phyloP scores from a whole-genome alignment of 1,140 invertebrate genomes.

The Brachystomella parvula region DNA sequence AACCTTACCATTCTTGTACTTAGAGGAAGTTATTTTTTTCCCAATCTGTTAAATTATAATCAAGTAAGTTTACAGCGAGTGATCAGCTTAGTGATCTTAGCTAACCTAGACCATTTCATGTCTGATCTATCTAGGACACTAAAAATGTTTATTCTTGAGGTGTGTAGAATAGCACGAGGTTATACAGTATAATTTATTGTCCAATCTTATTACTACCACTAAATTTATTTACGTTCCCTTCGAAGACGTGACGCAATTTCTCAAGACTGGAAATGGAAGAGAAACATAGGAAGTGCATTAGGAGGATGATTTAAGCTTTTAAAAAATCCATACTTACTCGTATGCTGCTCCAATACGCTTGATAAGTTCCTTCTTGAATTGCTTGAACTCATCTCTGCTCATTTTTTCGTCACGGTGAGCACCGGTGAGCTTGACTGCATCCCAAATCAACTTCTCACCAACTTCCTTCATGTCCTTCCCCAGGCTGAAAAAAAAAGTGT shows the following conservation, averaged over 20 bases:
- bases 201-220: background rate
- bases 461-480: constrained; percentile 12
- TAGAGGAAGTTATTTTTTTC: too few species aligned
- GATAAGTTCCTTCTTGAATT: constrained; percentile 37
- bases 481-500: background rate
- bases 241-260: constrained; percentile 8
- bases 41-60: too few species aligned
- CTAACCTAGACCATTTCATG: too few species aligned
- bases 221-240: background rate
- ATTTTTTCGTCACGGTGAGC: constrained; percentile 46
- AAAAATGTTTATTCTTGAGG: too few species aligned
- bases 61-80: too few species aligned
- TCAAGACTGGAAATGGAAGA: constrained; percentile 1
- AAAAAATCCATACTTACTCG: constrained; percentile 7
- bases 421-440: constrained; percentile 63
- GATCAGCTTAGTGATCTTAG: too few species aligned
- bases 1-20: too few species aligned
- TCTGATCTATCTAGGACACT: too few species aligned
- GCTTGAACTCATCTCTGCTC: constrained; percentile 23
- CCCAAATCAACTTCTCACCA: constrained; percentile 63
- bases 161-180: too few species aligned
- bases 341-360: background rate
- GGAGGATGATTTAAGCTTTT: constrained; percentile 41
- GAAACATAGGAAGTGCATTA: background rate
- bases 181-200: constrained; percentile 12